A percentile compares a stretch with the other conserved stretches of the same genome.
phyloP scores from a whole-genome alignment of 1,140 invertebrate genomes.

The Achroia grisella region DNA sequence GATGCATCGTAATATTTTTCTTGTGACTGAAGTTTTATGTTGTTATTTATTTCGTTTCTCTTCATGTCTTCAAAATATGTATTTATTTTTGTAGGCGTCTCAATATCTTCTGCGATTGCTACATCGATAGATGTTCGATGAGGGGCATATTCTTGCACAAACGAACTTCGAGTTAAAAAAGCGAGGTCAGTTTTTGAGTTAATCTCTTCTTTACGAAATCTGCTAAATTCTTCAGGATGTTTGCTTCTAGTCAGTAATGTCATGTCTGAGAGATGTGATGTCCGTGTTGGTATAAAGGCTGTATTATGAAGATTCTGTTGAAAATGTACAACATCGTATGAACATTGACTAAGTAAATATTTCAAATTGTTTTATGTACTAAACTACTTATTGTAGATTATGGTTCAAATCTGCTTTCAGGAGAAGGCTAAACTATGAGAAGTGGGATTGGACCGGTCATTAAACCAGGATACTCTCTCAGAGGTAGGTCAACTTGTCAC shows the following conservation, averaged over 20 bases:
- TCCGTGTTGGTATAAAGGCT: slow-evolving; percentile 22
- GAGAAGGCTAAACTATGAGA: too few relatives aligned
- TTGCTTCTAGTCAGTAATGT: slow-evolving; percentile 27
- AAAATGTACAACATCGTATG: background rate
- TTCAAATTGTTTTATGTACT: too few relatives aligned
- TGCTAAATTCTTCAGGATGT: slow-evolving; percentile 12
- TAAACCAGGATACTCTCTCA: too few relatives aligned
- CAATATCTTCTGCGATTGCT: background rate
- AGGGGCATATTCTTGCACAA: slow-evolving; percentile 5
- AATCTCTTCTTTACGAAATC: slow-evolving; percentile 19
- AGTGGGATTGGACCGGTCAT: too few relatives aligned
- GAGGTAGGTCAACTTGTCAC: too few relatives aligned
- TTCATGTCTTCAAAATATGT: background rate
- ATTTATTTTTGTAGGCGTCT: background rate
- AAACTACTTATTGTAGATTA: too few relatives aligned
- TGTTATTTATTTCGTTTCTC: slow-evolving; percentile 4
- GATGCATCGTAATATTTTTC: slow-evolving; percentile 24
- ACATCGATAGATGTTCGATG: slow-evolving; percentile 9
- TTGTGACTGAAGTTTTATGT: background rate
- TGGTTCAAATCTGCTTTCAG: too few relatives aligned
- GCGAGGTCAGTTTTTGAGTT: slow-evolving; percentile 7
- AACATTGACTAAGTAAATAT: too few relatives aligned
- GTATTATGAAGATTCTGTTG: slow-evolving; percentile 4
- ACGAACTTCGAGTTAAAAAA: slow-evolving; percentile 15
- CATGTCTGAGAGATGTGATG: slow-evolving; percentile 16